A percentile compares a stretch with the other conserved stretches of the same genome.
phyloP scores from a whole-genome alignment of 2,113 vertebrate species.

The Mandrillus leucophaeus region DNA sequence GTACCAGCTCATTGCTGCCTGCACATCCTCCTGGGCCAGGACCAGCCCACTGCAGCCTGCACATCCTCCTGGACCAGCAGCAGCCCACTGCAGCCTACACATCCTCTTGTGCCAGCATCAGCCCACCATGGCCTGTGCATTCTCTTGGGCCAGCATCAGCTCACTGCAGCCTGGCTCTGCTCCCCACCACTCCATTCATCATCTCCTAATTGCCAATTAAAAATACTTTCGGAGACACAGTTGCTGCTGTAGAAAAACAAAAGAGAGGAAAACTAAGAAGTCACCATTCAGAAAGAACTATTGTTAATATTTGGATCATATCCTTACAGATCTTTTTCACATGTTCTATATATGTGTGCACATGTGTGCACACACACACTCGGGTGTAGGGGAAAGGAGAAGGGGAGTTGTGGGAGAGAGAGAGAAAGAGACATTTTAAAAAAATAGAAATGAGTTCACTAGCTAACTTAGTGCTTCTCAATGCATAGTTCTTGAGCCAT shows the following conservation, averaged over 20 bases:
- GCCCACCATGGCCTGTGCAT: no score
- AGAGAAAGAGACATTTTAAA: background rate
- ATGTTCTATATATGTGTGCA: background rate
- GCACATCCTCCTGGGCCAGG: background rate
- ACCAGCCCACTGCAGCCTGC: no score
- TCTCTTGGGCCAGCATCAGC: no score
- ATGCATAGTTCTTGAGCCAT: background rate
- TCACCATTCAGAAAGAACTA: constrained; percentile 7
- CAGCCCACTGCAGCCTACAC: no score
- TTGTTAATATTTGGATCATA: background rate
- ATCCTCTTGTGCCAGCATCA: no score
- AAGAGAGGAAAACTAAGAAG: constrained; percentile 9
- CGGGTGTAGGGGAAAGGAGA: background rate
- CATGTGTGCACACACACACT: background rate
- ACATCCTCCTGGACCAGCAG: no score
- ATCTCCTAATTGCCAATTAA: constrained; percentile 69
- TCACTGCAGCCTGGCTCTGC: background rate
- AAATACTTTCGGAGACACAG: constrained; percentile 34
- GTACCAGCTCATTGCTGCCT: background rate
- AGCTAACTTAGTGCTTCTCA: constrained; percentile 11
- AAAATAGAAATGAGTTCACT: background rate
- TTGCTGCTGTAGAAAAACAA: constrained; percentile 39
- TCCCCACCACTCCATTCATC: background rate
- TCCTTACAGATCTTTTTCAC: background rate
- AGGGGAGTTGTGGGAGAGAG: background rate